Evolutionary conservation across 2,888 invertebrate species (phyloP).

Genomic region (Mythimna loreyi): DNA sequence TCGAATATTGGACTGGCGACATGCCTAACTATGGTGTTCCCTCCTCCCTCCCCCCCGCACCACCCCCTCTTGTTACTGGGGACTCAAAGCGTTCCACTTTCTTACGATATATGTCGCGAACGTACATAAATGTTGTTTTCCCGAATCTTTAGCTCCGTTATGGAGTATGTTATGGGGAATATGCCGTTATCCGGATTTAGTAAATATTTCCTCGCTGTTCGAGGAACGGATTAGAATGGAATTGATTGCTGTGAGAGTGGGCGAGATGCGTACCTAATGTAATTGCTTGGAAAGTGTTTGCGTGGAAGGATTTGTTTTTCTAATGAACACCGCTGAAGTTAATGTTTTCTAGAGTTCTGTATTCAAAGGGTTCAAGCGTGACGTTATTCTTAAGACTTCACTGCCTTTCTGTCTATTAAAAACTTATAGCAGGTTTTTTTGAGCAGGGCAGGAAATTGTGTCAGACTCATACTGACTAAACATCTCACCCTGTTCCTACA

Average conservation of each 20-base stretch:
- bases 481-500: too few relatives aligned
- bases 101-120: constrained; percentile 61
- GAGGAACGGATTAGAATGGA: constrained; percentile 28
- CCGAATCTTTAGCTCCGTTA: constrained; percentile 60
- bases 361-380: too few relatives aligned
- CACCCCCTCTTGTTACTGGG: constrained; percentile 61
- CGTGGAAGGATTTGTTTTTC: constrained; percentile 16
- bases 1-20: constrained; percentile 69
- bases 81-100: constrained; percentile 58
- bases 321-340: background rate
- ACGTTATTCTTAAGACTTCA: too few relatives aligned
- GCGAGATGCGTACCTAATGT: constrained; percentile 18
- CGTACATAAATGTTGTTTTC: constrained; percentile 66
- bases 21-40: constrained; percentile 68
- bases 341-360: background rate
- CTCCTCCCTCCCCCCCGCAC: background rate
- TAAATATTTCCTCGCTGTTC: constrained; percentile 54
- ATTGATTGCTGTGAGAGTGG: constrained; percentile 42
- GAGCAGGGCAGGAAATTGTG: too few relatives aligned
- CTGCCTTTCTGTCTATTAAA: too few relatives aligned
- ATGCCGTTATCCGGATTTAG: constrained; percentile 34
- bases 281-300: constrained; percentile 22
- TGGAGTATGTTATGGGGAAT: constrained; percentile 52
- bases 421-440: too few relatives aligned
- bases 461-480: too few relatives aligned